These are phyloP conservation scores for Pontoporia blainvillei DNA, from an alignment of 2,113 vertebrate genomes.

Conservation along the genomic window DNA sequence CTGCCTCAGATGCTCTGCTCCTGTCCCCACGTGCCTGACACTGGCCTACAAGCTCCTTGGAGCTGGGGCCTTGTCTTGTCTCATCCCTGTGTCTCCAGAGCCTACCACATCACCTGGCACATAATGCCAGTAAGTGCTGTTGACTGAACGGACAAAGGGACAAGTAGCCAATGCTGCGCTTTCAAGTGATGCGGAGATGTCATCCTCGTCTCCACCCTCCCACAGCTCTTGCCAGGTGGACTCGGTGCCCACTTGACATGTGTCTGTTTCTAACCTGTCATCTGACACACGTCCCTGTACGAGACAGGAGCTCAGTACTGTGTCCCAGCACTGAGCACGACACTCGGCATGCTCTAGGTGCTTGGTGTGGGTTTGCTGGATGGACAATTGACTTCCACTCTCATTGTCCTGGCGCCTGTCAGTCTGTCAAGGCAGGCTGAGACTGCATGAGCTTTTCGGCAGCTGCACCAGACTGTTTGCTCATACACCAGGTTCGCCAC, in stretches of 20 bases:
- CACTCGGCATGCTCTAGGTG: rapidly evolving
- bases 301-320: background rate
- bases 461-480: background rate
- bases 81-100: background rate
- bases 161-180: background rate
- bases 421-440: background rate
- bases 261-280: background rate
- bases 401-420: background rate
- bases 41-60: background rate
- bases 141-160: background rate
- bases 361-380: background rate
- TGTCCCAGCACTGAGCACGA: background rate
- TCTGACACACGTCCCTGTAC: background rate
- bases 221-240: background rate
- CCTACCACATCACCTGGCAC: background rate
- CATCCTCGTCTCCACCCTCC: background rate
- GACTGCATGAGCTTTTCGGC: background rate
- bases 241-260: background rate
- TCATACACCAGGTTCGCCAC: background rate
- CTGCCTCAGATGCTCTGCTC: background rate
- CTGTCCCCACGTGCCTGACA: background rate
- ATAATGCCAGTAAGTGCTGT: background rate
- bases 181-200: background rate
- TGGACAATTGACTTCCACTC: background rate
- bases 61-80: background rate